A percentile compares a stretch with the other conserved stretches of the same genome.
Conservation (phyloP, 2,888 invertebrate species). For the Euclidia mi region DNA sequence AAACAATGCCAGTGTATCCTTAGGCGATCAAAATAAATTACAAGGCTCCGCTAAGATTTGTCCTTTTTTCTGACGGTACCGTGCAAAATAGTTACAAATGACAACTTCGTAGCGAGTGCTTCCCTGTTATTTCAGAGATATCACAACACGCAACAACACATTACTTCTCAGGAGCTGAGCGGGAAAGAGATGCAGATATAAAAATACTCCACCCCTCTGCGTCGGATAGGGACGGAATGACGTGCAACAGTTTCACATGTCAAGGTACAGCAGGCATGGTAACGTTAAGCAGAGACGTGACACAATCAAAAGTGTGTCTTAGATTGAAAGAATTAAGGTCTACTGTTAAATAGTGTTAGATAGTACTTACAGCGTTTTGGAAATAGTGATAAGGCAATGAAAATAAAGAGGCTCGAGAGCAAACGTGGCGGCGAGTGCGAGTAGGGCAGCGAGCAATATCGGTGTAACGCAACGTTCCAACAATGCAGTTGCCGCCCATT, state of each 20-base stretch:
- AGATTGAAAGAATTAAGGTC: slow-evolving; percentile 49
- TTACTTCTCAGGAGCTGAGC: slow-evolving; percentile 86
- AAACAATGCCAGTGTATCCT: no score
- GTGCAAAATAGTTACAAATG: slow-evolving; percentile 88
- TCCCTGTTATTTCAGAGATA: slow-evolving; percentile 90
- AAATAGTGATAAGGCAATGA: slow-evolving; percentile 66
- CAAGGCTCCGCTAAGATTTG: neutral
- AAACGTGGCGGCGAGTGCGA: slow-evolving; percentile 69
- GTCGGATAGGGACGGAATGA: slow-evolving; percentile 74
- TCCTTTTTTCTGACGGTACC: slow-evolving; percentile 71
- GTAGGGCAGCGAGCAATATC: slow-evolving; percentile 68
- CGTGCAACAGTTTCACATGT: slow-evolving; percentile 84
- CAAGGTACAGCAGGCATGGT: slow-evolving; percentile 59
- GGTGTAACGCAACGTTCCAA: slow-evolving; percentile 73
- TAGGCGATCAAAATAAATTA: no score
- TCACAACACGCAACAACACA: slow-evolving; percentile 90
- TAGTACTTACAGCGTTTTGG: slow-evolving; percentile 64
- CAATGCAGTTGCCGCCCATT: slow-evolving; percentile 89
- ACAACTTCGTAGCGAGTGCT: slow-evolving; percentile 90
- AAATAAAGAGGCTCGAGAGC: slow-evolving; percentile 76
- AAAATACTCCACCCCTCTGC: slow-evolving; percentile 73
- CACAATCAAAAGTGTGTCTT: slow-evolving; percentile 52
- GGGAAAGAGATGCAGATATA: slow-evolving; percentile 77
- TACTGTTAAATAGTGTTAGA: slow-evolving; percentile 35
- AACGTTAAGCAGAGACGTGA: slow-evolving; percentile 45